Evolutionary conservation across 2,888 invertebrate genomes (phyloP), one percentile per base, ranked within the genome.

Genomic region (Apamea sordens): DNA sequence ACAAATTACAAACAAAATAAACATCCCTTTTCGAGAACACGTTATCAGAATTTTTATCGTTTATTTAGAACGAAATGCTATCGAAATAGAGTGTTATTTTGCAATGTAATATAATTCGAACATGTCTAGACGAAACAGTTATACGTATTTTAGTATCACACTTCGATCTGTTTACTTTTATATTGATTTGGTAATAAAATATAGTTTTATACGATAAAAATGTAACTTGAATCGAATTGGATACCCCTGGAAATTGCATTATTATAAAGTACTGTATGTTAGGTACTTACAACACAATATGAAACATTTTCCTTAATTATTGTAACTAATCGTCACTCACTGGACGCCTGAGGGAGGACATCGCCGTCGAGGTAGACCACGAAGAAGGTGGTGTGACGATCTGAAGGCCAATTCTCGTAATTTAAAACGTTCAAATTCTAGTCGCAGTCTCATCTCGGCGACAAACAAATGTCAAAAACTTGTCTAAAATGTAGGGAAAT

Each of bases 131-230:
- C 85, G 28, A 73, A 83, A 78, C 56, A 50, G 32, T 83, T 63
- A 69, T 41, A 81, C 3, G 73, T 77, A 73, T 82, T 89, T 83
- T 79, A 91, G 90, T 91, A 84, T 68, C 44, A 75, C 76, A 67
- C 65, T 83, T 67, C 3, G 28, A 44, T 84, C 5, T 73, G 44
- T 79, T 71, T 70, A 68, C 2, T 50, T 65, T 69, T 65, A 75
- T 71, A 77, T 83, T 79, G 74, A 75, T 75, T 84, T 59, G 21
- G 74, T 69, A 41, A 70, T 84, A 73, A 41, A 83, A 28, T 68
- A n/a, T 69, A 53, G 47, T 78, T 59, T 63, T 73, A 10, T 15
- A 8, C 24, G 18, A 7, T 65, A 15, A 50, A 56, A 76, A 59
- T 50, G 24, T 61, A 47, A 36, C 24, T 59, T 36, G 2, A 36